Base-by-base conservation (phyloP, 1,140 invertebrate species). In the Drosophila tani region DNA sequence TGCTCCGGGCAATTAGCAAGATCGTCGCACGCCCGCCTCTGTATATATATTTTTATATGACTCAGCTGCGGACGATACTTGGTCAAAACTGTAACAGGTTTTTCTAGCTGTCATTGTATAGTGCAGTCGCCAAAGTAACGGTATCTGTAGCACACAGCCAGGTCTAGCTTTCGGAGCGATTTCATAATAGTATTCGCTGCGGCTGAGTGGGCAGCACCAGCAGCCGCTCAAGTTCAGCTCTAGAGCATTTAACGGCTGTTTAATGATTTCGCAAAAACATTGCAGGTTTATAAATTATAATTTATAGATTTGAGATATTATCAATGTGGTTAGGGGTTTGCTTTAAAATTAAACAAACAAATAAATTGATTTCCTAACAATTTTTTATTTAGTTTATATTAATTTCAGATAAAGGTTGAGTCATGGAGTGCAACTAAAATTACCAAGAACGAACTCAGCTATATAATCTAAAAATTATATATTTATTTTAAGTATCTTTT, bases 21-120 rank as follows among this genome's bases (percentile, higher is more conserved):
- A 88, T 66, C 84, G 64, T 71, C 84, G 83, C 83, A 83, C 65
- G 83, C 68, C 84, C 73, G 81, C 59, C 69, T 63, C 5, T 21
- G 53, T 55, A 47, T 63, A 49, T 57, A 50, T 51, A 51, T 40
- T 29, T 24, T 47, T 45, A 3, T 53, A 70, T 70, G 67, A 70
- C 29, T 70, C 67, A 70, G 67, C 63, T 17, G 27, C 32, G 38
- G 24, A 58, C 62, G 66, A 65, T 76, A 66, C 17, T 76, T 76
- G 63, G 73, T 58, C 51, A 57, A 67, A 75, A 76, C 17, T 76
- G 74, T 76, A 76, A 76, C 74, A 76, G 74, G 74, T 76, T 76
- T 71, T 45, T 27, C 21, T 11, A 35, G 27, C 41, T 73, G 41
- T 41, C 68, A 60, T 75, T 57, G 59, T 66, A 21, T 55, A 57